These are phyloP conservation scores for Nesogale talazaci DNA, from an alignment of 2,113 vertebrate genomes.

Conservation along the genomic window DNA sequence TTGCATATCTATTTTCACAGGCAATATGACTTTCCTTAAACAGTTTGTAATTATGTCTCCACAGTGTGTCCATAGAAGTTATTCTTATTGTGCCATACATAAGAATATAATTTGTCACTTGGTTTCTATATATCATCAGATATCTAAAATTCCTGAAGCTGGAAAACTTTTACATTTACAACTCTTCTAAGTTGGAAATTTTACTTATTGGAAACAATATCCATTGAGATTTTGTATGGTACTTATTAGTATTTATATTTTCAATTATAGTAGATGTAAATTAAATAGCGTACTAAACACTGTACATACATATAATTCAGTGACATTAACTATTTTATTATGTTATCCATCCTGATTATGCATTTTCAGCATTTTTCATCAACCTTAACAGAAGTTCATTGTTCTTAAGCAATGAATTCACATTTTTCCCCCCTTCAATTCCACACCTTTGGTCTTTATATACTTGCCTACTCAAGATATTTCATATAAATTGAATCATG, in stretches of 20 bases:
- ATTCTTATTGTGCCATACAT: background rate
- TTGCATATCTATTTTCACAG: background rate
- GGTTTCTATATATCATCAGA: background rate
- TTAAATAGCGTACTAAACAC: background rate
- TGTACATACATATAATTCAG: background rate
- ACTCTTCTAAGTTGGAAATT: conserved; percentile 54
- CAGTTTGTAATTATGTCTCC: background rate
- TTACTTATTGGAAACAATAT: background rate
- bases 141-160: background rate
- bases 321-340: background rate
- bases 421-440: background rate
- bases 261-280: background rate
- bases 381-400: background rate
- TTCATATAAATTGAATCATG: background rate
- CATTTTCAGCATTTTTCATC: background rate
- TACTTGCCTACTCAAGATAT: background rate
- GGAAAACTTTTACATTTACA: background rate
- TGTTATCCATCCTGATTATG: background rate
- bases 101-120: background rate
- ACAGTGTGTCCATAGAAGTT: background rate
- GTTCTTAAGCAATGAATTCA: background rate
- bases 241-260: background rate
- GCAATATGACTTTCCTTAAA: background rate
- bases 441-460: background rate
- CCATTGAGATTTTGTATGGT: conserved; percentile 4